phyloP scores from a whole-genome alignment of 2,797 vertebrate species.

The Astyanax mexicanus region DNA sequence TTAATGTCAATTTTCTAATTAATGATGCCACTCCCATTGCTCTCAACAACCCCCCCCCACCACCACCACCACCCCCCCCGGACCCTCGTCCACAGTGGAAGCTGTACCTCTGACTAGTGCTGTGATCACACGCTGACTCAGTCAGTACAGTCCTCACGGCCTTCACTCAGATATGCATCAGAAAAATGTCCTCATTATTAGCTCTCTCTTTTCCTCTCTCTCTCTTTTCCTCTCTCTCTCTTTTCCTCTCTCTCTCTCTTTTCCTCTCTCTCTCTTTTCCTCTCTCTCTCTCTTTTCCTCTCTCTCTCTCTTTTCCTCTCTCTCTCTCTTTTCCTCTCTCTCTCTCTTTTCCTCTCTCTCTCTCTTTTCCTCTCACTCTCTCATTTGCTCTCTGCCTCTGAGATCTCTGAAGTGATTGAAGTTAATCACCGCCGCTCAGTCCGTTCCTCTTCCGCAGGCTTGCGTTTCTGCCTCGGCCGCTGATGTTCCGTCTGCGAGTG shows the following conservation, averaged over 20 bases:
- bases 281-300: no score
- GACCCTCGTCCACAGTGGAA: no score
- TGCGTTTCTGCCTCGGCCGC: not conserved
- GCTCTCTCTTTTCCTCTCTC: no score
- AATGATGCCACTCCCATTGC: not conserved
- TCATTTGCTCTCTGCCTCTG: not conserved
- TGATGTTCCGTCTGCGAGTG: not conserved
- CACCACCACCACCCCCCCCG: not conserved
- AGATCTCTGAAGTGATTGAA: constrained; percentile 8
- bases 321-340: no score
- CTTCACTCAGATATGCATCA: not conserved
- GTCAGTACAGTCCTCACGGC: not conserved
- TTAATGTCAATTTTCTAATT: not conserved
- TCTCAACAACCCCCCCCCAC: not conserved
- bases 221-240: no score
- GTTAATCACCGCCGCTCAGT: not conserved
- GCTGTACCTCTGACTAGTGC: not conserved
- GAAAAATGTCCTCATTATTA: not conserved
- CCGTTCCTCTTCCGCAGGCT: not conserved
- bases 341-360: no score
- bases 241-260: no score
- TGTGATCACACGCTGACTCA: not conserved
- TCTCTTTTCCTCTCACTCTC: no score
- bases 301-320: not conserved
- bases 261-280: not conserved